Conservation (phyloP, 2,888 invertebrate genomes). For the Schizaphis graminum region DNA sequence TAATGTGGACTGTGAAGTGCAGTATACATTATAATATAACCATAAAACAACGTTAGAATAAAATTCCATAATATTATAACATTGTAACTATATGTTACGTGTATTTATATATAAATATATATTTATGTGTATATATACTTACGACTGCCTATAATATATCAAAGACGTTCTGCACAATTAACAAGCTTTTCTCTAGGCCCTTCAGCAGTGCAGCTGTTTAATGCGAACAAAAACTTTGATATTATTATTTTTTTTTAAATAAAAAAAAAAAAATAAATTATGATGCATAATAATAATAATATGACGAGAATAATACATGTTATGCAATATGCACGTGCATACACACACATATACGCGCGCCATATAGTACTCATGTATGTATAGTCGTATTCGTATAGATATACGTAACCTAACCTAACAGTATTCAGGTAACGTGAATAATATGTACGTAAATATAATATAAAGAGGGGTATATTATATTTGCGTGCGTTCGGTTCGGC, state of each 20-base stretch:
- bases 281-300: not conserved
- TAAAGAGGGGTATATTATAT: not conserved
- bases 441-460: not conserved
- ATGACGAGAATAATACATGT: not conserved
- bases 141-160: not conserved
- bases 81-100: not conserved
- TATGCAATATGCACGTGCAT: not conserved
- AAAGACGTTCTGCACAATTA: not conserved
- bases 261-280: not conserved
- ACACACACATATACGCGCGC: not conserved
- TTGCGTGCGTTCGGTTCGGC: not conserved
- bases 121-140: not conserved
- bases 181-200: not conserved
- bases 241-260: not conserved
- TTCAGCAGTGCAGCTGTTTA: not conserved
- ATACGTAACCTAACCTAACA: not conserved
- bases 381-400: not conserved
- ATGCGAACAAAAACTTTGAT: not conserved
- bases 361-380: not conserved
- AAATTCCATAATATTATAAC: not conserved
- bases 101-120: not conserved
- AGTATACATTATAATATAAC: not conserved
- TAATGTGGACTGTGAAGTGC: not conserved
- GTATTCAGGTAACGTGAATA: not conserved
- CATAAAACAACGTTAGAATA: not conserved